phyloP scores from a whole-genome alignment of 2,888 invertebrate species.

The Athalia circularis region DNA sequence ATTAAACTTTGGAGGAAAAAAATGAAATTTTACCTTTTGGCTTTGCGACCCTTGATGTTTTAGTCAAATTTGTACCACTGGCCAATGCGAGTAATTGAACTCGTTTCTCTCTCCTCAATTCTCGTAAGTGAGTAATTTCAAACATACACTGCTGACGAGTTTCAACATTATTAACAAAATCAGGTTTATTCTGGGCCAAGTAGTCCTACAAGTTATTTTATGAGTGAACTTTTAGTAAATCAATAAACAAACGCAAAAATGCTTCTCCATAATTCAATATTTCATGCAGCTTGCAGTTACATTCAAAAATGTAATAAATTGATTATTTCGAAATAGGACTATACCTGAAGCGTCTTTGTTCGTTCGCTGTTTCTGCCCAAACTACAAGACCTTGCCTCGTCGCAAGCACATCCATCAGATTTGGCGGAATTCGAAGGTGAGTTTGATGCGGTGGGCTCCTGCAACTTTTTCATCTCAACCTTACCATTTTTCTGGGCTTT shows the following conservation, averaged over 20 bases:
- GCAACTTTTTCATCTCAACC: conserved; percentile 37
- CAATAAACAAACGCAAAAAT: neutral
- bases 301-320: neutral
- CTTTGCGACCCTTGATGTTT: conserved; percentile 57
- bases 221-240: conserved; percentile 25
- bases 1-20: neutral
- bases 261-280: neutral
- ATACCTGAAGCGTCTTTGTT: conserved; percentile 62
- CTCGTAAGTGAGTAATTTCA: conserved; percentile 74
- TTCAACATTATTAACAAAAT: conserved; percentile 80
- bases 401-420: conserved; percentile 57
- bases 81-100: conserved; percentile 73
- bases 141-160: conserved; percentile 75
- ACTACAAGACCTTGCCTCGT: conserved; percentile 51
- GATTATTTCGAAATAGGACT: neutral
- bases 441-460: conserved; percentile 51
- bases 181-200: conserved; percentile 82
- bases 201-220: conserved; percentile 78
- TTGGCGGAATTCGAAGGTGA: conserved; percentile 50
- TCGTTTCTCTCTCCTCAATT: conserved; percentile 73
- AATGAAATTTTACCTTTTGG: conserved; percentile 30
- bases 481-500: conserved; percentile 47
- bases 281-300: conserved; percentile 4
- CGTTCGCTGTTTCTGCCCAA: conserved; percentile 46
- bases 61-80: conserved; percentile 61